A percentile compares a stretch with the other conserved stretches of the same genome.
phyloP scores from a whole-genome alignment of 2,113 vertebrate genomes.

The Centropus bengalensis region DNA sequence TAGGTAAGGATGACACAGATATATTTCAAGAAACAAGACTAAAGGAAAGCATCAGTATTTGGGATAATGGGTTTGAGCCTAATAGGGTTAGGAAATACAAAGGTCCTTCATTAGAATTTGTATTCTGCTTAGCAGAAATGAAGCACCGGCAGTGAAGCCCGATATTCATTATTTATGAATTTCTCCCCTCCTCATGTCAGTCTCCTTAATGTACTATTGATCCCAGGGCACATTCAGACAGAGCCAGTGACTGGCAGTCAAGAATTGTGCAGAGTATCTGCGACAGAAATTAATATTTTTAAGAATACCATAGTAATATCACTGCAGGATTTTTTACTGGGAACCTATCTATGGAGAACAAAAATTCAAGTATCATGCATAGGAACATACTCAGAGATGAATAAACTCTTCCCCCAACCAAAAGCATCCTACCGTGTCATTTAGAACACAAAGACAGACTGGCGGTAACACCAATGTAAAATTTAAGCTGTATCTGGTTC shows the following conservation, averaged over 20 bases:
- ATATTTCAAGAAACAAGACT: constrained; percentile 26
- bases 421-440: not conserved
- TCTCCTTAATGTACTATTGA: constrained; percentile 84
- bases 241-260: constrained; percentile 51
- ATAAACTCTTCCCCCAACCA: not conserved
- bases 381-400: not conserved
- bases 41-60: constrained; percentile 1
- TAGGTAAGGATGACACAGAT: not conserved
- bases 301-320: not conserved
- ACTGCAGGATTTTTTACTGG: not conserved
- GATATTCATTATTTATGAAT: constrained; percentile 90
- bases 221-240: constrained; percentile 68
- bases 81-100: constrained; percentile 44
- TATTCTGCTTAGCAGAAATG: constrained; percentile 58
- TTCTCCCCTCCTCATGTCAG: constrained; percentile 80
- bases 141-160: constrained; percentile 67
- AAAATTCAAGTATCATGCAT: not conserved
- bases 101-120: constrained; percentile 29
- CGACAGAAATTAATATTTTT: constrained; percentile 5
- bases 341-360: not conserved
- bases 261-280: not conserved
- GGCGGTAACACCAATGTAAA: not conserved
- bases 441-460: not conserved
- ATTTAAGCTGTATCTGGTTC: not conserved
- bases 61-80: not conserved